Evolutionary conservation across 2,797 vertebrate genomes (phyloP).

Genomic region (Darevskia mixta): DNA sequence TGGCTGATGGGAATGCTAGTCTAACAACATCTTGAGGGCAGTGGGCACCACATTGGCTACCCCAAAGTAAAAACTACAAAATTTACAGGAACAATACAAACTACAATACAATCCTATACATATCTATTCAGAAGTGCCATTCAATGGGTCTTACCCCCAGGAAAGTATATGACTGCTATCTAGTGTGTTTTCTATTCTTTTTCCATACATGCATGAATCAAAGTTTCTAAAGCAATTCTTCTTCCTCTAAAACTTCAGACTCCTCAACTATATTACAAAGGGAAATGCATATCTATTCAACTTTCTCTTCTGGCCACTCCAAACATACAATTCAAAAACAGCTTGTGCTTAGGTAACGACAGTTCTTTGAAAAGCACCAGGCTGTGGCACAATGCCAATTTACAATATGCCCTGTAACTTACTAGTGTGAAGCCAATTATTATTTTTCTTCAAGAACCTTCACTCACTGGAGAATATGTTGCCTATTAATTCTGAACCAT

Average conservation of each 20-base stretch:
- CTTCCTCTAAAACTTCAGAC: not conserved
- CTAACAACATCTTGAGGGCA: too few species aligned
- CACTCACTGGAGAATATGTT: conserved; percentile 16
- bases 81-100: not conserved
- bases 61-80: not conserved
- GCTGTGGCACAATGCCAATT: not conserved
- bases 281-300: not conserved
- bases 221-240: not conserved
- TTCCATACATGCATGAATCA: not conserved
- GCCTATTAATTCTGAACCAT: conserved; percentile 7
- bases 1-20: too few species aligned
- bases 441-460: conserved; percentile 16
- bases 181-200: not conserved
- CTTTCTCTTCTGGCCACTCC: not conserved
- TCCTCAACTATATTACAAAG: not conserved
- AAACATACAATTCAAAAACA: not conserved
- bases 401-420: not conserved
- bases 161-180: not conserved
- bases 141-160: not conserved
- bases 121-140: not conserved
- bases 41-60: too few species aligned
- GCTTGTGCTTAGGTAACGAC: not conserved
- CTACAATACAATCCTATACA: not conserved
- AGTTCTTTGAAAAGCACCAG: not conserved
- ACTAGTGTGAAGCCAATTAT: conserved; percentile 17